These are phyloP conservation scores for Mnemiopsis leidyi DNA, from an alignment of 37 sponge, comb jelly and placozoan species.

Conservation along the genomic window DNA sequence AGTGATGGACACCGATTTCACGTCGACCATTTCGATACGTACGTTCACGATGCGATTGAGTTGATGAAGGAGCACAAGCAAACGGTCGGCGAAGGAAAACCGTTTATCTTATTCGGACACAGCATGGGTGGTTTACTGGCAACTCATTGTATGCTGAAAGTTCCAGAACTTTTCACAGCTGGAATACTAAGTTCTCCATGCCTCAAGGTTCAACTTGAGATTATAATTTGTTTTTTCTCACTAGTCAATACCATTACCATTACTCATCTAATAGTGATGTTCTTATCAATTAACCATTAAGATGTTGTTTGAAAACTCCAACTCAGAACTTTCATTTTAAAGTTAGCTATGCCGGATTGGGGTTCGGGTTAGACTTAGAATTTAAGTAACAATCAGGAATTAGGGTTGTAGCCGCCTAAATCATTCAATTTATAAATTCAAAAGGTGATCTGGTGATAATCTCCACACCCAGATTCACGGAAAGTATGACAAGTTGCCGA, in stretches of 20 bases:
- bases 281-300: no score
- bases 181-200: conserved; percentile 47
- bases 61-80: conserved; percentile 56
- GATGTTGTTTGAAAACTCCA: no score
- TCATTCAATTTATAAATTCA: background rate
- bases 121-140: conserved; percentile 48
- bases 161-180: conserved; percentile 45
- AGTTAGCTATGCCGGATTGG: no score
- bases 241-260: background rate
- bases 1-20: conserved; percentile 17
- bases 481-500: conserved; percentile 2
- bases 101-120: conserved; percentile 54
- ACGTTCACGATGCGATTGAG: conserved; percentile 8
- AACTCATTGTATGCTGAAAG: conserved; percentile 11
- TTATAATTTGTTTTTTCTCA: no score
- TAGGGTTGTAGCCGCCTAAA: no score
- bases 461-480: background rate
- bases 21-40: conserved; percentile 53
- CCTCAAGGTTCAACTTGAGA: no score
- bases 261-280: no score
- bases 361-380: no score
- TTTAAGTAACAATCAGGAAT: no score
- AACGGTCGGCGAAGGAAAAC: background rate
- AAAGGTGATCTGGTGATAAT: no score
- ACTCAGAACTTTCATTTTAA: no score